Evolutionary conservation across 2,888 invertebrate genomes (phyloP), one percentile per base, ranked within the genome.

Genomic region (Apeira syringaria): DNA sequence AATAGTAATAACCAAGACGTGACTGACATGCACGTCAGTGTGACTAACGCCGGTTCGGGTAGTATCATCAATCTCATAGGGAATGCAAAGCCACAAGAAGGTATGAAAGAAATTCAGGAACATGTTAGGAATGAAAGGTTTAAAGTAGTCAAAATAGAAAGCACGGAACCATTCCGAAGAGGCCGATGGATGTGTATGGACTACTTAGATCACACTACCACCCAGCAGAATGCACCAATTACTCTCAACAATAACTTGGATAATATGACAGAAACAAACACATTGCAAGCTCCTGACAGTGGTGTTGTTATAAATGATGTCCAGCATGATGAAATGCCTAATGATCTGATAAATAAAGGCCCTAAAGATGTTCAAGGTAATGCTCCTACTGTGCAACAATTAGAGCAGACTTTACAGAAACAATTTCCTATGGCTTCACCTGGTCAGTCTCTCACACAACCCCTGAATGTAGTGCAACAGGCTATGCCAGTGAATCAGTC

Each of bases 141-240:
- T 84, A 97, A 97, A 91, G 97, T 98, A 63, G 98, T 98, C 24
- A 98, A 98, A 91, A 97, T 98, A 62, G 97, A 97, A 85, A 97
- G 97, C 63, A 96, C 96, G n/a, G 97, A 97, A 83, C 97, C 98
- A 9, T 97, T 97, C 74, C 94, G 95, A 61, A 92, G 98, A 43
- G 98, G 98, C 13, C 92, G 98, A 60, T 98, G 98, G 98, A 94
- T 94, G 81, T 98, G 98, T 81, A 96, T 97, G 94, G 98, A 98
- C 82, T 98, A 96, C 80, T 90, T 97, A 65, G 97, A 98, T 88
- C 96, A 97, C 67, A 94, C 95, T 32, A 91, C 92, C 42, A 78
- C 87, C 43, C 91, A 91, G 59, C 89, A 81, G 47, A 89, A 84
- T 73, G 78, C 90, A 53, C 87, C 90, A 15, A 81, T 88, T 9